Evolutionary conservation across 2,113 vertebrate genomes (phyloP).

Genomic region (Hipposideros armiger): DNA sequence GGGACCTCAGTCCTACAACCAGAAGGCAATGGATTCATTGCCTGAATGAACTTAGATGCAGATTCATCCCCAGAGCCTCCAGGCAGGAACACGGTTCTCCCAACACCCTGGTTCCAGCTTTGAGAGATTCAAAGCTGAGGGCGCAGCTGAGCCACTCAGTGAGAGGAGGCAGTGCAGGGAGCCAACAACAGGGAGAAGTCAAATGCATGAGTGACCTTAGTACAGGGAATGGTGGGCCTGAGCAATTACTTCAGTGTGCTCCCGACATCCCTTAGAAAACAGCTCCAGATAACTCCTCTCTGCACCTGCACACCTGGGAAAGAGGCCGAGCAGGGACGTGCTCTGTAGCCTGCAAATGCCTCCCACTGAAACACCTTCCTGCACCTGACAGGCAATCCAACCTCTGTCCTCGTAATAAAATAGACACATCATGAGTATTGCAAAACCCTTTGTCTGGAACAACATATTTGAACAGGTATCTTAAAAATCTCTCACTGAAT

Average conservation of each 20-base stretch:
- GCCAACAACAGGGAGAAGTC: background rate
- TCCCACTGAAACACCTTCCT: background rate
- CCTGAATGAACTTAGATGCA: background rate
- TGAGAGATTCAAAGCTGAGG: background rate
- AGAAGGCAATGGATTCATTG: background rate
- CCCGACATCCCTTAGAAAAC: background rate
- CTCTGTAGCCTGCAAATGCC: background rate
- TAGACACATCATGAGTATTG: background rate
- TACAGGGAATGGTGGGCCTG: background rate
- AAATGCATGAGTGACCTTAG: background rate
- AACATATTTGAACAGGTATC: background rate
- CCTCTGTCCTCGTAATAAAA: background rate
- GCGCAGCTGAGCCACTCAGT: background rate
- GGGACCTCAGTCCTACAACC: no score
- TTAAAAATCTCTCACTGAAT: background rate
- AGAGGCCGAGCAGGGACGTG: background rate
- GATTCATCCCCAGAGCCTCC: background rate
- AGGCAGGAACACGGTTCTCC: background rate
- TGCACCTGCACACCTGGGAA: background rate
- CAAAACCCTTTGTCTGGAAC: background rate
- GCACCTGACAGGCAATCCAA: background rate
- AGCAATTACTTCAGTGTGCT: background rate
- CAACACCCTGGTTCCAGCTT: no score
- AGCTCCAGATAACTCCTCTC: background rate
- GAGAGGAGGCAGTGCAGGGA: background rate